Evolutionary conservation across 1,140 invertebrate genomes (phyloP).

Genomic region (Polyergus mexicanus): DNA sequence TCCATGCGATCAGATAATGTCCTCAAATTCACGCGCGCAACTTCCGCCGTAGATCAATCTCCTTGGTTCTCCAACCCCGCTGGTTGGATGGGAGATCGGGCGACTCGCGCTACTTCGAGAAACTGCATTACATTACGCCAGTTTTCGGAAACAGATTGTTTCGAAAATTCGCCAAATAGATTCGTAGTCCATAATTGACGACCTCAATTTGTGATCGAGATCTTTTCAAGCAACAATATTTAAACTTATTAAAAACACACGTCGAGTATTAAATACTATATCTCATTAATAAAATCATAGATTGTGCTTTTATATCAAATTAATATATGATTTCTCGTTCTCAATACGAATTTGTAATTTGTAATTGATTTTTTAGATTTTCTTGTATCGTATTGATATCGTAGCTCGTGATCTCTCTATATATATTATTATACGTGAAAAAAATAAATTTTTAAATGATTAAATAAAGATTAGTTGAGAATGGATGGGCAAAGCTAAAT

Average conservation of each 20-base stretch:
- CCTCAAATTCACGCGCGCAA: conserved; percentile 81
- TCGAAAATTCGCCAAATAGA: conserved; percentile 10
- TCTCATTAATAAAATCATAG: neutral
- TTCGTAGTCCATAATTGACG: neutral
- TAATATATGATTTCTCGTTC: neutral
- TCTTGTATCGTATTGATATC: neutral
- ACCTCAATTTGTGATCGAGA: neutral
- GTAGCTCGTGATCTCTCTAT: neutral
- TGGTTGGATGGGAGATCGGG: conserved; percentile 20
- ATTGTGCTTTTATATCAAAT: neutral
- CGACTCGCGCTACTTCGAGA: conserved; percentile 47
- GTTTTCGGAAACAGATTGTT: conserved; percentile 52
- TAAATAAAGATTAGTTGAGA: conserved; percentile 38
- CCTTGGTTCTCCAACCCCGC: conserved; percentile 48
- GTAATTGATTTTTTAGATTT: neutral
- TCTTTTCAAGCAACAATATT: neutral
- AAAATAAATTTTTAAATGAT: conserved; percentile 14
- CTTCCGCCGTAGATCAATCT: conserved; percentile 82
- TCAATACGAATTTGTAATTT: neutral
- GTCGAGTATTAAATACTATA: neutral
- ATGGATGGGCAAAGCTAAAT: conserved; percentile 19
- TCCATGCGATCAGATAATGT: conserved; percentile 81
- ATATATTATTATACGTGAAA: neutral
- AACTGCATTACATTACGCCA: conserved; percentile 27
- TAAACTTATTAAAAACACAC: neutral